phyloP scores from a whole-genome alignment of 2,797 vertebrate genomes.

The Pangasius sanitwongsei region DNA sequence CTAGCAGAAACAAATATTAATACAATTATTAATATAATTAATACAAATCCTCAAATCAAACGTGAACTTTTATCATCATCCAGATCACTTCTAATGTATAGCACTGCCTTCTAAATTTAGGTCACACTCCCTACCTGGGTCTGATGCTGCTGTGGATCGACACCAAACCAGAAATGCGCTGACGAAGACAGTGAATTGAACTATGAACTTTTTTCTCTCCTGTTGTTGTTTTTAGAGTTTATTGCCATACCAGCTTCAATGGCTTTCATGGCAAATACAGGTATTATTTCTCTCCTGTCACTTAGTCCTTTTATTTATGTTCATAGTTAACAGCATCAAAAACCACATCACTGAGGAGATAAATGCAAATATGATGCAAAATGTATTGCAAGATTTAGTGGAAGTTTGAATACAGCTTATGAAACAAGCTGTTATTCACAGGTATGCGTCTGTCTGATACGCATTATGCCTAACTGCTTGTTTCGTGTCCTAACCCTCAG shows the following conservation, averaged over 20 bases:
- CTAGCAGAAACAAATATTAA: background rate
- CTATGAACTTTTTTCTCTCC: background rate
- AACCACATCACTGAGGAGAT: background rate
- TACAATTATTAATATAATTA: too few species aligned
- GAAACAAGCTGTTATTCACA: background rate
- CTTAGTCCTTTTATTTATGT: background rate
- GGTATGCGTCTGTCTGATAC: background rate
- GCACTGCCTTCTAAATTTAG: background rate
- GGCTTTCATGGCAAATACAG: too few species aligned
- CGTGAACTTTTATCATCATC: background rate
- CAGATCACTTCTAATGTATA: background rate
- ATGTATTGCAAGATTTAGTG: background rate
- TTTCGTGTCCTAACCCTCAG: background rate
- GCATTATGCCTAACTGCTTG: too few species aligned
- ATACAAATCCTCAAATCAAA: background rate
- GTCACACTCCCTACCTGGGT: background rate
- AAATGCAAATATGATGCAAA: background rate
- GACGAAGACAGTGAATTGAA: background rate
- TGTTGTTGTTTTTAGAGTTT: too few species aligned
- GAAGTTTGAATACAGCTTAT: background rate
- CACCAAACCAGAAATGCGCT: background rate
- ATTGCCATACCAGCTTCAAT: too few species aligned
- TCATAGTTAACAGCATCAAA: background rate
- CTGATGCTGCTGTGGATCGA: background rate
- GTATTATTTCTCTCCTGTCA: background rate